Evolutionary conservation across 2,888 invertebrate genomes (phyloP).

Genomic region (Falcaria lacertinaria): DNA sequence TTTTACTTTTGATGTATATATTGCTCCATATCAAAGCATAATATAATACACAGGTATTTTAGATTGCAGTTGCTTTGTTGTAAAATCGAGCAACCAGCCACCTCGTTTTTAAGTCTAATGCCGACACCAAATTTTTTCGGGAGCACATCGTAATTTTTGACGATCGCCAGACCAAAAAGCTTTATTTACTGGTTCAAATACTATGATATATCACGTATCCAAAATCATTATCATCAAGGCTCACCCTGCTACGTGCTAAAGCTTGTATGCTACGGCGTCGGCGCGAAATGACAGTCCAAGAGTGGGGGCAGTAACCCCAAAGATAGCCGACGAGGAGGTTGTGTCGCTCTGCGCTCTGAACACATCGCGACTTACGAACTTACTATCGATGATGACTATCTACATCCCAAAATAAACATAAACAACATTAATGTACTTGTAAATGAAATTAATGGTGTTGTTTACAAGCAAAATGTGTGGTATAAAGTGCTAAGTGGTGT

Average conservation of each 20-base stretch:
- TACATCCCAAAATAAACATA: conserved; percentile 13
- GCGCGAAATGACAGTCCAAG: conserved; percentile 70
- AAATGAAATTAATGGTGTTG: conserved; percentile 7
- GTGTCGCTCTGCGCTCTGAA: conserved; percentile 48
- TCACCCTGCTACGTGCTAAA: conserved; percentile 45
- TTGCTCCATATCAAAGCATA: no score
- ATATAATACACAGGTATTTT: no score
- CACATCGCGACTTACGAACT: conserved; percentile 62
- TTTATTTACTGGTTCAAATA: no score
- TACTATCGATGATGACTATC: conserved; percentile 33
- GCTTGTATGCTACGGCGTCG: conserved; percentile 64
- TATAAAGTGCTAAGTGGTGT: conserved; percentile 47
- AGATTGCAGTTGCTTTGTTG: no score
- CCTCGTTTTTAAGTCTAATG: no score
- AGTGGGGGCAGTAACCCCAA: conserved; percentile 70
- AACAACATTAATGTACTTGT: conserved; percentile 5
- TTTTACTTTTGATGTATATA: no score
- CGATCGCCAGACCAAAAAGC: no score
- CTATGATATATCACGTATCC: conserved; percentile 18
- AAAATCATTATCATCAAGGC: conserved; percentile 48
- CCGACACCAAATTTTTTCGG: no score
- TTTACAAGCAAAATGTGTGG: conserved; percentile 32
- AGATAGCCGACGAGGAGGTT: conserved; percentile 52
- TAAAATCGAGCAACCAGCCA: no score
- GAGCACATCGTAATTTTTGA: no score